Evolutionary conservation across 2,888 invertebrate genomes (phyloP).

Genomic region (Pyrochroa serraticornis): DNA sequence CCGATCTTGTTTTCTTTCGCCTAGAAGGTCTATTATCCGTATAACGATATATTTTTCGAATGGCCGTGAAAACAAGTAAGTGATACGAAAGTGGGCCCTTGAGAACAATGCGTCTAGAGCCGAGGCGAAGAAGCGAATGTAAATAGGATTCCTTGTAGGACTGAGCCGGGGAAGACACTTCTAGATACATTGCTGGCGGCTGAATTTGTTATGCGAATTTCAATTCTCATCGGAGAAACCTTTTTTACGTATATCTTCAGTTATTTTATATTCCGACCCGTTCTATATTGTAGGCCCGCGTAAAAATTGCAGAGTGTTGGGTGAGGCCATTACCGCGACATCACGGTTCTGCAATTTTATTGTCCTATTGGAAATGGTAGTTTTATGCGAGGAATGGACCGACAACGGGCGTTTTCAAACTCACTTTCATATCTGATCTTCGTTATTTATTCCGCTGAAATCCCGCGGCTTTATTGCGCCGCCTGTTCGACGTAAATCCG

Average conservation of each 20-base stretch:
- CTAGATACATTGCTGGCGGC: constrained; percentile 36
- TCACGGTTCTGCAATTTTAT: constrained; percentile 13
- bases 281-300: constrained; percentile 8
- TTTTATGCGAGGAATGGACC: not conserved
- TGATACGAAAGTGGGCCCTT: constrained; percentile 49
- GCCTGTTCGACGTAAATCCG: constrained; percentile 12
- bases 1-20: constrained; percentile 37
- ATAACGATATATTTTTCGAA: constrained; percentile 45
- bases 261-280: constrained; percentile 22
- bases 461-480: constrained; percentile 3
- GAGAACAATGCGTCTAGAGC: constrained; percentile 45
- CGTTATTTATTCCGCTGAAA: not conserved
- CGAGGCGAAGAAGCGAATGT: constrained; percentile 46
- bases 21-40: constrained; percentile 43
- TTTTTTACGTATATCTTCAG: constrained; percentile 7
- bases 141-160: constrained; percentile 43
- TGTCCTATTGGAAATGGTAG: not conserved
- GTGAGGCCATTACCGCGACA: constrained; percentile 13
- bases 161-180: constrained; percentile 33
- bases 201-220: constrained; percentile 37
- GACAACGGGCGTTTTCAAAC: not conserved
- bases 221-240: constrained; percentile 30
- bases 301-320: constrained; percentile 7
- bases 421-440: constrained; percentile 1
- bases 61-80: constrained; percentile 48